A percentile compares a stretch with the other conserved stretches of the same genome.
phyloP scores from a whole-genome alignment of 2,797 vertebrate genomes.

The Hippoglossus hippoglossus region DNA sequence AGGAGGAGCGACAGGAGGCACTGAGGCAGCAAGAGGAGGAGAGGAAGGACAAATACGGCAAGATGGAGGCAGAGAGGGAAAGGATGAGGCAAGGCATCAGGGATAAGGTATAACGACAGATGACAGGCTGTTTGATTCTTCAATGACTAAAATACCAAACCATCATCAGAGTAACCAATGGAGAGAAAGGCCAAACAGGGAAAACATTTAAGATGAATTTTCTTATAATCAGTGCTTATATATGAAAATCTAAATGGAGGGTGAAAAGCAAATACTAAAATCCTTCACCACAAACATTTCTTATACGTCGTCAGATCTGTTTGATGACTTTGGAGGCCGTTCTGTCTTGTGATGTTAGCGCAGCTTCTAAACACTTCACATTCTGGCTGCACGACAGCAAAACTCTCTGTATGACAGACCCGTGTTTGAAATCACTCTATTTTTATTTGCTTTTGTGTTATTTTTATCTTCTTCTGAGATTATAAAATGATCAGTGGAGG shows the following conservation, averaged over 20 bases:
- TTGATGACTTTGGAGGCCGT: conserved; percentile 10
- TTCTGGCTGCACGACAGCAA: conserved; percentile 33
- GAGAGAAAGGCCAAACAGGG: not conserved
- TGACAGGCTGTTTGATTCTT: not conserved
- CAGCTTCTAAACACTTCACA: conserved; percentile 32
- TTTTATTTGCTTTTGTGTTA: conserved; percentile 48
- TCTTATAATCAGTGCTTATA: not conserved
- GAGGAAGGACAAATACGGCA: conserved; percentile 96
- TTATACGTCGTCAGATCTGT: not conserved
- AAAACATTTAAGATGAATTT: not conserved
- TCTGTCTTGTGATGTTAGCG: conserved; percentile 1
- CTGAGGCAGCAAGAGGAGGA: conserved; percentile 97
- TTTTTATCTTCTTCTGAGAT: conserved; percentile 36
- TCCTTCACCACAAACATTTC: too few relatives aligned
- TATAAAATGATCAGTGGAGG: conserved; percentile 34
- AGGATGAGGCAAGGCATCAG: conserved; percentile 96
- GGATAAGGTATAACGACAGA: conserved; percentile 89
- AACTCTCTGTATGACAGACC: conserved; percentile 12
- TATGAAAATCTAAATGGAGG: not conserved
- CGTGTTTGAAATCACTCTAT: conserved; percentile 32
- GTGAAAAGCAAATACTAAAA: not conserved
- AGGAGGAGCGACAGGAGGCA: conserved; percentile 96
- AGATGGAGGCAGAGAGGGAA: conserved; percentile 98
- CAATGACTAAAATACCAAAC: not conserved
- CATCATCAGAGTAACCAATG: not conserved